These are phyloP conservation scores for Macropis europaea DNA, from an alignment of 2,888 invertebrate genomes.

Conservation along the genomic window DNA sequence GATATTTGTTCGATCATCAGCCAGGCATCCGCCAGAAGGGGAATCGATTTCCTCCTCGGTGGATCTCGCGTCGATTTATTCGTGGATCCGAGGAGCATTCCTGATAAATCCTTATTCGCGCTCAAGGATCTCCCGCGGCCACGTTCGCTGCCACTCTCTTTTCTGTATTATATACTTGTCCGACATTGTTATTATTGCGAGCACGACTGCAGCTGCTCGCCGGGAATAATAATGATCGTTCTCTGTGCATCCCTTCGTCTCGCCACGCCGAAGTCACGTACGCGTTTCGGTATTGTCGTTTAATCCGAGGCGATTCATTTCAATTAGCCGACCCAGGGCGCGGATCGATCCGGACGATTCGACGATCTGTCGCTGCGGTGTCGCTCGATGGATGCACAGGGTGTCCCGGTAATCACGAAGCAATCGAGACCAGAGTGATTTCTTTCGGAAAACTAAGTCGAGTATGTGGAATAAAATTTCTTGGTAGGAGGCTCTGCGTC, in stretches of 20 bases:
- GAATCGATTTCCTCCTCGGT: conserved; percentile 45
- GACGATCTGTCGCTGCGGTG: not conserved
- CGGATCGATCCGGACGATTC: conserved; percentile 8
- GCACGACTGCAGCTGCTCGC: conserved; percentile 49
- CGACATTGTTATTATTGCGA: conserved; percentile 55
- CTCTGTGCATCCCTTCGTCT: conserved; percentile 48
- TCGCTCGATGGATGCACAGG: no score
- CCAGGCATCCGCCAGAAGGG: conserved; percentile 28
- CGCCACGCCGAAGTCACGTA: conserved; percentile 43
- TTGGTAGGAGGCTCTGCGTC: no score
- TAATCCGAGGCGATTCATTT: conserved; percentile 45
- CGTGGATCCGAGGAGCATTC: conserved; percentile 40
- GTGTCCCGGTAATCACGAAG: no score
- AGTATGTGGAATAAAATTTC: no score
- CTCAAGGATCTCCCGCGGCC: conserved; percentile 47
- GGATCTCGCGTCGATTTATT: conserved; percentile 52
- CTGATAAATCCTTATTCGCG: conserved; percentile 53
- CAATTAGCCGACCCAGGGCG: conserved; percentile 33
- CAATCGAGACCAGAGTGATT: no score
- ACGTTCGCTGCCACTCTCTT: conserved; percentile 51
- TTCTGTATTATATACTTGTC: conserved; percentile 52
- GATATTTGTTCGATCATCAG: conserved; percentile 47
- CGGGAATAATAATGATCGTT: conserved; percentile 51
- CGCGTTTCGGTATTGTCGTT: conserved; percentile 45
- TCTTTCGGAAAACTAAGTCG: no score